Evolutionary conservation across 2,113 vertebrate species (phyloP).

Genomic region (Tylochromis polylepis): DNA sequence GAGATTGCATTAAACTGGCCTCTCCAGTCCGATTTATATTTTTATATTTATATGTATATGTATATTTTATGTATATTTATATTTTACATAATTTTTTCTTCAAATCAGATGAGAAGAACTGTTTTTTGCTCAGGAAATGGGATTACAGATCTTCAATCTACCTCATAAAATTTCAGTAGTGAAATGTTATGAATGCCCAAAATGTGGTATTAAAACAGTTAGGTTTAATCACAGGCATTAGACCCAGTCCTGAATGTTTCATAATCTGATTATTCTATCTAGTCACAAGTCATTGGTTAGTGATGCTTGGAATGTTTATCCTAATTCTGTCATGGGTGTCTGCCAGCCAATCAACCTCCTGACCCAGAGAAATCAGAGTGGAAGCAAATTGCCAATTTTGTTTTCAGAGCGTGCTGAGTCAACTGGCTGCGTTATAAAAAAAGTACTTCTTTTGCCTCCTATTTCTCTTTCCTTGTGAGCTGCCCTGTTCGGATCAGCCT

Average conservation of each 20-base stretch:
- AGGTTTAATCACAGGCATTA: background rate
- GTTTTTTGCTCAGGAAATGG: background rate
- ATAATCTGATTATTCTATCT: background rate
- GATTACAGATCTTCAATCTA: background rate
- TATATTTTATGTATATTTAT: too few relatives aligned
- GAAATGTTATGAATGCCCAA: background rate
- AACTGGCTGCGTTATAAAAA: background rate
- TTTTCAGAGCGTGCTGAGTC: slow-evolving; percentile 16
- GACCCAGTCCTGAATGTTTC: background rate
- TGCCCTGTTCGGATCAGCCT: background rate
- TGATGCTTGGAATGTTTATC: background rate
- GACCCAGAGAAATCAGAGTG: slow-evolving; percentile 2
- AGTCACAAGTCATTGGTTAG: background rate
- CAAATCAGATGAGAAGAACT: background rate
- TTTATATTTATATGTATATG: too few relatives aligned
- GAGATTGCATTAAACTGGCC: slow-evolving; percentile 12
- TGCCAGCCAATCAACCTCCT: background rate
- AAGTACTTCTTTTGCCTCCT: background rate
- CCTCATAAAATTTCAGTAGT: background rate
- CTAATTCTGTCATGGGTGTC: background rate
- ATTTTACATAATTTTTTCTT: too few relatives aligned
- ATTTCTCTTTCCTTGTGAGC: background rate
- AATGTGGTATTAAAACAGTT: background rate
- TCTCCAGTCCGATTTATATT: background rate
- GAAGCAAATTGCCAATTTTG: slow-evolving; percentile 34